Evolutionary conservation across 2,797 vertebrate species (phyloP).

Genomic region (Eleutherodactylus coqui): DNA sequence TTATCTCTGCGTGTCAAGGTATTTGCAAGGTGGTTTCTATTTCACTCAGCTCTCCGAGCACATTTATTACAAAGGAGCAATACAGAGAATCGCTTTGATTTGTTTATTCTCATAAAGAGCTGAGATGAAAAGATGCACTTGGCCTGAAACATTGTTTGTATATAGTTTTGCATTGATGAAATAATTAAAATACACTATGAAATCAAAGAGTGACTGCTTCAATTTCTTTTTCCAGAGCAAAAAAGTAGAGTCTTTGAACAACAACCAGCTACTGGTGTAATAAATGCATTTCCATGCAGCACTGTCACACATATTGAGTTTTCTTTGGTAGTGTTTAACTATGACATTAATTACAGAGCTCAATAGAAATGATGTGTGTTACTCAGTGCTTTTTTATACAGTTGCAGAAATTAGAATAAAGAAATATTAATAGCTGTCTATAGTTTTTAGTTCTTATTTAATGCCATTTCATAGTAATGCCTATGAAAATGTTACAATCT

Average conservation of each 20-base stretch:
- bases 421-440: not conserved
- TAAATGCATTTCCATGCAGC: constrained; percentile 37
- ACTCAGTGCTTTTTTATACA: not conserved
- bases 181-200: constrained; percentile 54
- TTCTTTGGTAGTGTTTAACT: constrained; percentile 34
- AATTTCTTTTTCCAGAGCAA: constrained; percentile 20
- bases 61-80: constrained; percentile 23
- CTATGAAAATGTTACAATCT: not conserved
- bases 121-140: constrained; percentile 46
- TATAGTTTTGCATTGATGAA: constrained; percentile 53
- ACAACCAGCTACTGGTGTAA: constrained; percentile 15
- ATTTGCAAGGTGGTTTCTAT: constrained; percentile 36
- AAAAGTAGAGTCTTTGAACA: constrained; percentile 17
- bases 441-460: not conserved
- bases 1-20: constrained; percentile 48
- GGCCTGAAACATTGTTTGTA: constrained; percentile 54
- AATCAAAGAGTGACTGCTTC: constrained; percentile 37
- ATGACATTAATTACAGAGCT: constrained; percentile 33
- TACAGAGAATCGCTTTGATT: constrained; percentile 42
- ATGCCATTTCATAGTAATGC: not conserved
- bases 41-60: constrained; percentile 22
- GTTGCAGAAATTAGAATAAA: not conserved
- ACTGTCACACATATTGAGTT: constrained; percentile 45
- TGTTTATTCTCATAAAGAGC: constrained; percentile 49
- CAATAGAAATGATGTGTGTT: constrained; percentile 33